Percentiles rank a stretch among this genome's conserved stretches.
Evolutionary conservation across 2,113 vertebrate genomes (phyloP).

Genomic region (Engraulis encrasicolus): DNA sequence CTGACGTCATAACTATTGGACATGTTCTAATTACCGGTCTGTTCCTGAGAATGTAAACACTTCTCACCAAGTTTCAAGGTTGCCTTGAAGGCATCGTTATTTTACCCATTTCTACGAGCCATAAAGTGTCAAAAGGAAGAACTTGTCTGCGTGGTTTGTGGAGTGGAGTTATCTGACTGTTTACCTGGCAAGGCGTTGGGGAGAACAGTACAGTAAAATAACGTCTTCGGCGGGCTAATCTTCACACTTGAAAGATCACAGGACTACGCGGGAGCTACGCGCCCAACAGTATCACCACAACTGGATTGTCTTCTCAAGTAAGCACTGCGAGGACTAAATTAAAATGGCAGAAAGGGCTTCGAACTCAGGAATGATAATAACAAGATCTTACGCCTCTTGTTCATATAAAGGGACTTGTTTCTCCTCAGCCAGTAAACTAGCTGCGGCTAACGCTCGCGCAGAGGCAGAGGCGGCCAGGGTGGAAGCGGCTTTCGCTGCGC

Average conservation of each 20-base stretch:
- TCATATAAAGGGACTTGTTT: not conserved
- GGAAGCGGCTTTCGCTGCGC: not conserved
- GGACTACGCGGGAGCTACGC: not conserved
- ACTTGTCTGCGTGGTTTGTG: not conserved
- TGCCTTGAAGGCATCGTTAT: too few species aligned
- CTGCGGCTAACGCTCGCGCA: not conserved
- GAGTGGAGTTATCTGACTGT: not conserved
- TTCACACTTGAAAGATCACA: not conserved
- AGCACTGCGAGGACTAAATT: not conserved
- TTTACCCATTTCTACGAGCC: too few species aligned
- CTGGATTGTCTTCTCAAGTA: not conserved
- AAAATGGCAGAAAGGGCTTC: slow-evolving; percentile 15
- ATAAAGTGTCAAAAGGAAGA: too few species aligned
- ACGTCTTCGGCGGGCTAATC: not conserved
- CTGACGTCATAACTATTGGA: too few species aligned
- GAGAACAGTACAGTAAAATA: not conserved
- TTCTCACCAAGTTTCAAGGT: too few species aligned
- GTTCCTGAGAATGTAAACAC: too few species aligned
- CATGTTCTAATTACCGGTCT: too few species aligned
- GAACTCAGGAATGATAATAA: not conserved
- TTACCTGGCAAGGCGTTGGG: not conserved
- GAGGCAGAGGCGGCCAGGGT: not conserved
- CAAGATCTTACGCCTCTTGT: not conserved
- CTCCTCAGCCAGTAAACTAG: not conserved
- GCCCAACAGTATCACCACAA: not conserved